phyloP scores from a whole-genome alignment of 2,113 vertebrate genomes.

The Stigmatopora argus region DNA sequence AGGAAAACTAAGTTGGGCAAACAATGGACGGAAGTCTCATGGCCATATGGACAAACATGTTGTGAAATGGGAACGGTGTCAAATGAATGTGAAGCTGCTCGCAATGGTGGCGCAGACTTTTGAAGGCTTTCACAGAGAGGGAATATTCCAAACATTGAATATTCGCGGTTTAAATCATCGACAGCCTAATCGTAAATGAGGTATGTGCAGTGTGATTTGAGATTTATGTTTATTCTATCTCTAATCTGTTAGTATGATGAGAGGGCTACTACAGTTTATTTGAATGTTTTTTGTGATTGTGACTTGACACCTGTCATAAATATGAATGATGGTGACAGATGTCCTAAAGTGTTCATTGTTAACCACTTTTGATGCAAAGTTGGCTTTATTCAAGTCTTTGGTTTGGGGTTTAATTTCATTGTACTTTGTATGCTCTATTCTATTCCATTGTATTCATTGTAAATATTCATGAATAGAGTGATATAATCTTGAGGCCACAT shows the following conservation, averaged over 20 bases:
- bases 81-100: slow-evolving; percentile 14
- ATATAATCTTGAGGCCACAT: too few relatives aligned
- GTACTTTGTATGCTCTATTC: too few relatives aligned
- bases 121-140: slow-evolving; percentile 12
- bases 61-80: slow-evolving; percentile 64
- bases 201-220: neutral
- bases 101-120: slow-evolving; percentile 13
- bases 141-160: slow-evolving; percentile 8
- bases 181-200: neutral
- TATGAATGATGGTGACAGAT: too few relatives aligned
- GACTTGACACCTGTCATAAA: too few relatives aligned
- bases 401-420: too few relatives aligned
- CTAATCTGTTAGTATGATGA: neutral
- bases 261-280: too few relatives aligned
- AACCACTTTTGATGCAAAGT: too few relatives aligned
- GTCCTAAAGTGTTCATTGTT: too few relatives aligned
- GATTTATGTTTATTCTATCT: neutral
- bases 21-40: slow-evolving; percentile 96
- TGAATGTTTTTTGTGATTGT: too few relatives aligned
- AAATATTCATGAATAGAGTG: too few relatives aligned
- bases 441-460: too few relatives aligned
- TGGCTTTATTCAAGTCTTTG: too few relatives aligned
- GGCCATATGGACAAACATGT: slow-evolving; percentile 84
- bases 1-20: slow-evolving; percentile 91
- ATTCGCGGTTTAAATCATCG: neutral